Evolutionary conservation across 2,888 invertebrate species (phyloP).

Genomic region (Meloe dianella): DNA sequence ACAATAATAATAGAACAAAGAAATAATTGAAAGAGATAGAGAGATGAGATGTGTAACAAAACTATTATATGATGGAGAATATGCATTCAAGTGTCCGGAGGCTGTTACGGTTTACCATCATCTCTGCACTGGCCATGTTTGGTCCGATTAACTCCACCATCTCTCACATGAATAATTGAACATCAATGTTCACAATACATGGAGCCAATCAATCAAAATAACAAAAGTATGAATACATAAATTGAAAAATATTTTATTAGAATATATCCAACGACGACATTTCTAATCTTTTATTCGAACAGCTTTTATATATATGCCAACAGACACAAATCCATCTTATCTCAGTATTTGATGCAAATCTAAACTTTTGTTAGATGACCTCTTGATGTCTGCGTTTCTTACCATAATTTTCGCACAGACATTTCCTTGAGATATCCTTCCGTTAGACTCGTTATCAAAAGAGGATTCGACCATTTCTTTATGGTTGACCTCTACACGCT

Average conservation of each 20-base stretch:
- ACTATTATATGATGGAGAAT: neutral
- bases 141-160: slow-evolving; percentile 25
- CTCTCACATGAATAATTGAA: slow-evolving; percentile 40
- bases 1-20: neutral
- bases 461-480: slow-evolving; percentile 52
- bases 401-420: neutral
- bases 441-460: slow-evolving; percentile 48
- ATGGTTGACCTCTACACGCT: slow-evolving; percentile 48
- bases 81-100: slow-evolving; percentile 1
- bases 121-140: slow-evolving; percentile 25
- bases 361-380: slow-evolving; percentile 29
- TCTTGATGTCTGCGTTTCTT: slow-evolving; percentile 30
- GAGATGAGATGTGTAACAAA: neutral
- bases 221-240: neutral
- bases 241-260: neutral
- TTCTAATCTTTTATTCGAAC: neutral
- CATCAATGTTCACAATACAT: slow-evolving; percentile 42
- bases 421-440: slow-evolving; percentile 45
- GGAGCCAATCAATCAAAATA: slow-evolving; percentile 36
- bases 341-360: slow-evolving; percentile 24
- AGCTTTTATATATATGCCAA: neutral
- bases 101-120: neutral
- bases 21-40: neutral
- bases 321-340: neutral
- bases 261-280: neutral